phyloP scores from a whole-genome alignment of 2,113 vertebrate species.

The Polypterus bichir region DNA sequence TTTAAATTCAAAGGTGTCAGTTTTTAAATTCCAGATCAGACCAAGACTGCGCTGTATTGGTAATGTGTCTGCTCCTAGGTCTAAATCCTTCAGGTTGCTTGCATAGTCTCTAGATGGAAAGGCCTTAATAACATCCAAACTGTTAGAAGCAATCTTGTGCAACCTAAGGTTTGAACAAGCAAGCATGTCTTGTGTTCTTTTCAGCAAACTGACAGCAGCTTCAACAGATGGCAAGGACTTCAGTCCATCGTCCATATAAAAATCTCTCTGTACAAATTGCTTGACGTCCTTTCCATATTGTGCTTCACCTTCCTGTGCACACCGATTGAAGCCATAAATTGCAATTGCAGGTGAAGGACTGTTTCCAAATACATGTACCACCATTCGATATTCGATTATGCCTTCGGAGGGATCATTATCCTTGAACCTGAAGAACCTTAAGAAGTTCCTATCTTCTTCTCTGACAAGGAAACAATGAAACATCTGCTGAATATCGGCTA shows the following conservation, averaged over 20 bases:
- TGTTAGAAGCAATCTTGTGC: not conserved
- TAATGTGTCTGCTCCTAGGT: too few species aligned
- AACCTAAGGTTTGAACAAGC: not conserved
- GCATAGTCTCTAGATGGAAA: too few species aligned
- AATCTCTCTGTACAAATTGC: not conserved
- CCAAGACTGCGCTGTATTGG: too few species aligned
- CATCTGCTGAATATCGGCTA: not conserved
- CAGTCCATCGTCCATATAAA: conserved; percentile 1
- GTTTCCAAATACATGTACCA: not conserved
- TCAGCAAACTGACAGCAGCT: not conserved
- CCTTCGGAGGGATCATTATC: not conserved
- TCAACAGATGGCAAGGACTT: not conserved
- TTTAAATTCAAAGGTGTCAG: not conserved
- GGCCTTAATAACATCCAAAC: too few species aligned
- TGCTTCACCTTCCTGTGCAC: not conserved
- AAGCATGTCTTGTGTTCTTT: not conserved
- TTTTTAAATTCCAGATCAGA: too few species aligned
- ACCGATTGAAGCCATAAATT: not conserved
- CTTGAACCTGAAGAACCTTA: not conserved
- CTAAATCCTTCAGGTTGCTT: too few species aligned
- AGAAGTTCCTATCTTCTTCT: conserved; percentile 4
- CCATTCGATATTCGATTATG: conserved; percentile 1
- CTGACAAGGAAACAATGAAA: not conserved
- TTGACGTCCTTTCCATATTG: not conserved
- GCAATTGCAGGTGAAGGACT: not conserved